Evolutionary conservation across 2,797 vertebrate species (phyloP), one percentile per base, ranked within the genome.

Genomic region (Lepidocolaptes lacrymiger): DNA sequence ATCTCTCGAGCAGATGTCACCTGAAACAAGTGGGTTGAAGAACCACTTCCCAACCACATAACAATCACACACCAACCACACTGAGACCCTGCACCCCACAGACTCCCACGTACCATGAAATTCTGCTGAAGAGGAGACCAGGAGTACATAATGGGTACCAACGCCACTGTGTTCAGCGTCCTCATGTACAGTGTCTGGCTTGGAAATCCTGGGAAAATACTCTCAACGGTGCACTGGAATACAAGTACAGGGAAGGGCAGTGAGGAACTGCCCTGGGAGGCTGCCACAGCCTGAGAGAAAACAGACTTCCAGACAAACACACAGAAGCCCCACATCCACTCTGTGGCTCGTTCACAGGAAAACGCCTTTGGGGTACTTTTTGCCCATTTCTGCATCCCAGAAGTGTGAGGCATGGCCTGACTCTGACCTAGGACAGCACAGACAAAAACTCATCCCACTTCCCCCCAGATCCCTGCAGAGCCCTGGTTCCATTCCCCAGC

Each of bases 61-160:
- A 66, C 22, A 27, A 19, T 21, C 15, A 32, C 6, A 48, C 12
- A 14, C 14, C 7, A 20, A 55, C 9, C 1, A 1, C 43, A 36
- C 14, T 13, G 7, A 75, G 58, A 49, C 16, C 49, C 36, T 0
- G 1, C 0, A 0, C 16, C 16, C 11, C 41, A 39, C 36, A 44
- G 37, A 43, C 12, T 39, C 54, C 48, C 48, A 97, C 97, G 0
- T 98, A 99, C 99, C 99, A 99, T 99, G 97, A 99, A 99, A 97
- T 99, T 99, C 98, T 99, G 99, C 97, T 99, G 99, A 91, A 99
- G 98, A 56, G 99, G 99, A 3, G 99, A 99, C 99, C 99, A 99
- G 74, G 99, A 99, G 96, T 99, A 99, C 99, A 99, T 99, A 96
- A 99, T 99, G 92, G 99, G 99, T 96, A 99, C 99, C 95, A 99